phyloP scores from a whole-genome alignment of 2,113 vertebrate species.

The Callaeas wilsoni region DNA sequence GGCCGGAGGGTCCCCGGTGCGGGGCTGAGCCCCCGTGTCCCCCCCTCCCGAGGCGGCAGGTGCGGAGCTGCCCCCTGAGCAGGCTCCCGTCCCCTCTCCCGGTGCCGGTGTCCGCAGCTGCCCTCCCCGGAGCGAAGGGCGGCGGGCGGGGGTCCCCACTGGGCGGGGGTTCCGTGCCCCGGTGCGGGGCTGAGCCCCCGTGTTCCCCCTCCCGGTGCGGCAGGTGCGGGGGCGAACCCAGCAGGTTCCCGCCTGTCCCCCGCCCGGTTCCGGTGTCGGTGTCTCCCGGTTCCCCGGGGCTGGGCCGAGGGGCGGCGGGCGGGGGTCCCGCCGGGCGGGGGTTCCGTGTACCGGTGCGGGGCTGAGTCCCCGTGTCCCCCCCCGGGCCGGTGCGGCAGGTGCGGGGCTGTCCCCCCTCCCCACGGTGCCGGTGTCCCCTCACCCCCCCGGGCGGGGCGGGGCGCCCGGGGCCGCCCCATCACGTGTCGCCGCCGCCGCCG shows the following conservation, averaged over 20 bases:
- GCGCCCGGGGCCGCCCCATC: too few relatives aligned
- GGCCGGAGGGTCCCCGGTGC: background rate
- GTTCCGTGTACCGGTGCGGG: background rate
- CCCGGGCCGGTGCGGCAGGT: background rate
- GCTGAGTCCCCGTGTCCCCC: background rate
- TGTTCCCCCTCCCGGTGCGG: too few relatives aligned
- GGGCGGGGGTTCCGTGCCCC: too few relatives aligned
- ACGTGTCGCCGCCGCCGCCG: too few relatives aligned
- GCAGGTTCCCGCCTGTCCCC: background rate
- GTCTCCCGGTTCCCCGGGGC: background rate
- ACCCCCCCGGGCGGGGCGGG: too few relatives aligned
- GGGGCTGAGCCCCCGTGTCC: background rate
- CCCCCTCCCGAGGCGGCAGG: background rate
- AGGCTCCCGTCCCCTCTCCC: background rate
- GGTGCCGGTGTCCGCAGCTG: too few relatives aligned
- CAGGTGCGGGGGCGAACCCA: too few relatives aligned
- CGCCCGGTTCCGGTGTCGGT: background rate
- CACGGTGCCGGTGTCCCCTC: too few relatives aligned
- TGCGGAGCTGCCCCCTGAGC: background rate
- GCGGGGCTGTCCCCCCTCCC: background rate
- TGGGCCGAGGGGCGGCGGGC: background rate
- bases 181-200: too few relatives aligned
- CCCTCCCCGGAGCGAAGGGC: background rate
- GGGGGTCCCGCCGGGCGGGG: background rate
- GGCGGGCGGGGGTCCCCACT: background rate